Percentiles rank a stretch among this genome's conserved stretches.
These are phyloP conservation scores for Drosophila watanabei DNA, from an alignment of 1,140 invertebrate genomes.

Conservation along the genomic window DNA sequence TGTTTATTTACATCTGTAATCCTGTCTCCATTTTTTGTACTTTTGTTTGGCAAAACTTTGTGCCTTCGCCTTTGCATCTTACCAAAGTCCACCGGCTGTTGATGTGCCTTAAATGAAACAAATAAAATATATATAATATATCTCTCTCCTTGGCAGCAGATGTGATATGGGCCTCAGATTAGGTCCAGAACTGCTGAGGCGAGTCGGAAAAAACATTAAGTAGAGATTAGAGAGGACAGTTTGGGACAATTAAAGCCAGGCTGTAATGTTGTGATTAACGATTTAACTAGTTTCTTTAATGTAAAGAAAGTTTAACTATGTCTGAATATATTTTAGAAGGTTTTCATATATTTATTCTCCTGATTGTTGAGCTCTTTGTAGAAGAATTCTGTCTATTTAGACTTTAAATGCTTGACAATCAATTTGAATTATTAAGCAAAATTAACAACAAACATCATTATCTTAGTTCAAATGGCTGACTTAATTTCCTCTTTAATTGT, in stretches of 20 bases:
- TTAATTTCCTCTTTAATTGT: background rate
- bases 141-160: background rate
- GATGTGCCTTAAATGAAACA: background rate
- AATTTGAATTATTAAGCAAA: background rate
- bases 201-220: background rate
- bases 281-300: background rate
- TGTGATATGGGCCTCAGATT: background rate
- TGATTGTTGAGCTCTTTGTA: background rate
- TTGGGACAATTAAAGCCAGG: background rate
- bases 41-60: constrained; percentile 29
- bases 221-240: background rate
- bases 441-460: background rate
- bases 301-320: background rate
- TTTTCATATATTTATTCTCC: background rate
- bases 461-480: background rate
- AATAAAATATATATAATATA: background rate
- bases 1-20: constrained; percentile 66
- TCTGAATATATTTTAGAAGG: background rate
- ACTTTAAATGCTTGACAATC: background rate
- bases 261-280: background rate
- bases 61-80: constrained; percentile 16
- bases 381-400: no score
- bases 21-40: constrained; percentile 23
- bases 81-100: constrained; percentile 7
- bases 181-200: background rate